Evolutionary conservation across 1,140 invertebrate species (phyloP).

Genomic region (Drosophila busckii): DNA sequence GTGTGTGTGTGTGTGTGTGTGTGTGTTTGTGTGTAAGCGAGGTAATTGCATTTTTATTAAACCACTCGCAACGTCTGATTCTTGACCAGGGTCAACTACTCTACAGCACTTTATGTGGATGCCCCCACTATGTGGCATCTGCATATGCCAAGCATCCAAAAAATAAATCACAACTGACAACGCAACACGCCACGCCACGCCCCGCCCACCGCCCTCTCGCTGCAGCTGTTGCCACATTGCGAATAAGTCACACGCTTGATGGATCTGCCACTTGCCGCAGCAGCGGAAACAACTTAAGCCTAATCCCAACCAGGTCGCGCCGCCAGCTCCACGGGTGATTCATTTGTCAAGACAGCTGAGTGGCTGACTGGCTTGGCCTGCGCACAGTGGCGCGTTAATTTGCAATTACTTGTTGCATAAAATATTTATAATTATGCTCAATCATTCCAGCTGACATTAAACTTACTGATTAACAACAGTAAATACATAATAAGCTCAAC

Average conservation of each 20-base stretch:
- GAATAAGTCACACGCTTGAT: conserved; percentile 65
- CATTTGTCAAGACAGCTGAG: conserved; percentile 50
- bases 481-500: too few species aligned
- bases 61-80: conserved; percentile 65
- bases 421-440: too few species aligned
- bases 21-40: too few species aligned
- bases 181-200: too few species aligned
- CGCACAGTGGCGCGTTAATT: conserved; percentile 17
- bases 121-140: conserved; percentile 12
- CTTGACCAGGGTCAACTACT: conserved; percentile 73
- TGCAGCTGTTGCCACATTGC: conserved; percentile 56
- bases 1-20: too few species aligned
- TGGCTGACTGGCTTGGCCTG: conserved; percentile 14
- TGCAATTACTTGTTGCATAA: too few species aligned
- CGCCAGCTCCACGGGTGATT: conserved; percentile 24
- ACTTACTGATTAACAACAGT: too few species aligned
- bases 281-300: conserved; percentile 44
- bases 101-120: conserved; percentile 38
- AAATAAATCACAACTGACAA: conserved; percentile 17
- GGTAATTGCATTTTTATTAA: conserved; percentile 74
- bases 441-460: too few species aligned
- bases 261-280: conserved; percentile 51
- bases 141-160: conserved; percentile 19
- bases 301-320: conserved; percentile 18
- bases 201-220: neutral